A percentile compares a stretch with the other conserved stretches of the same genome.
Evolutionary conservation across 2,113 vertebrate genomes (phyloP).

Genomic region (Cinclus mexicanus): DNA sequence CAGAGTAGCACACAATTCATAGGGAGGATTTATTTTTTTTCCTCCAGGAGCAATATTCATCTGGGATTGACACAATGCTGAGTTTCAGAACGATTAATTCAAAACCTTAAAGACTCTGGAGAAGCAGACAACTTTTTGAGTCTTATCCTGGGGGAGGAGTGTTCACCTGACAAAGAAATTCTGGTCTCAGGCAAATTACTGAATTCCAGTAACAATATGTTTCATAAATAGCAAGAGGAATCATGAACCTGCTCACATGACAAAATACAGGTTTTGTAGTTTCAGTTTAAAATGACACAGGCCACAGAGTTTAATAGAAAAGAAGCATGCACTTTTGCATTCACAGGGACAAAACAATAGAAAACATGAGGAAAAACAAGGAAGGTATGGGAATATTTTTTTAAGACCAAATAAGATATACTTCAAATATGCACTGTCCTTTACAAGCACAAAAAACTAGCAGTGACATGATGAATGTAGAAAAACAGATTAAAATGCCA

Average conservation of each 20-base stretch:
- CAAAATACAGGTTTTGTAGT: background rate
- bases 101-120: slow-evolving; percentile 28
- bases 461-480: background rate
- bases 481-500: background rate
- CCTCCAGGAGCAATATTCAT: background rate
- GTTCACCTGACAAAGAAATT: background rate
- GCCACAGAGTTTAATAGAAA: background rate
- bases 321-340: background rate
- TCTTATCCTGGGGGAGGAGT: background rate
- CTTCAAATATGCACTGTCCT: background rate
- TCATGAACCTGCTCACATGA: background rate
- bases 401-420: background rate
- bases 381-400: background rate
- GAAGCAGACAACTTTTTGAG: slow-evolving; percentile 9
- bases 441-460: background rate
- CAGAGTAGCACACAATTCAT: background rate
- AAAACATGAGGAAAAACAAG: background rate
- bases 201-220: background rate
- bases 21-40: background rate
- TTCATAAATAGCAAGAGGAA: background rate
- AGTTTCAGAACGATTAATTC: slow-evolving; percentile 33
- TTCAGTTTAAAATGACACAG: background rate
- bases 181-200: background rate
- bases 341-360: background rate
- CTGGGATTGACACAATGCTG: slow-evolving; percentile 22